phyloP scores from a whole-genome alignment of 2,888 invertebrate species.

The Neoscelio sp. region DNA sequence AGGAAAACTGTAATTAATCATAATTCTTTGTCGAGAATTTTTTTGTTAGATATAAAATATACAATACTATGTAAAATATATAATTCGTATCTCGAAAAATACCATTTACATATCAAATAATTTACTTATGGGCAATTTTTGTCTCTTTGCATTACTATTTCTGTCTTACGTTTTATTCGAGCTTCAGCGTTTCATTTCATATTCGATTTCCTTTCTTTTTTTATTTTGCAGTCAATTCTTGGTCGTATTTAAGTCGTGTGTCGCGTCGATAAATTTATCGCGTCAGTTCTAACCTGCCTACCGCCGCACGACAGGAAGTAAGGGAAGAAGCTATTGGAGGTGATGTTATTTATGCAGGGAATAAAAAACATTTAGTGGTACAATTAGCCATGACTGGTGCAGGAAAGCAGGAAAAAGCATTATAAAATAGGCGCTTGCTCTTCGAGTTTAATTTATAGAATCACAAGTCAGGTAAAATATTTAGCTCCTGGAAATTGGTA shows the following conservation, averaged over 20 bases:
- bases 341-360: constrained; percentile 66
- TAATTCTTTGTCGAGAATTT: constrained; percentile 13
- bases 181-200: constrained; percentile 22
- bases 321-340: constrained; percentile 66
- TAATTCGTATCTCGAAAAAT: neutral
- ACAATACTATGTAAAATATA: constrained; percentile 6
- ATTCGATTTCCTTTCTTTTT: constrained; percentile 49
- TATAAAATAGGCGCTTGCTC: constrained; percentile 53
- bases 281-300: constrained; percentile 54
- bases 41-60: neutral
- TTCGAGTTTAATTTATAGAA: constrained; percentile 54
- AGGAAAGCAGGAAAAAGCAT: constrained; percentile 51
- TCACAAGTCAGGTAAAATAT: constrained; percentile 47
- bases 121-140: no score
- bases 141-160: no score
- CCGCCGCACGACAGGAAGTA: constrained; percentile 58
- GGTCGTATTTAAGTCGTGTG: constrained; percentile 49
- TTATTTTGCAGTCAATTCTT: constrained; percentile 46
- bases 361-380: constrained; percentile 66
- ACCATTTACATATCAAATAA: no score
- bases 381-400: constrained; percentile 61
- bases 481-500: constrained; percentile 53
- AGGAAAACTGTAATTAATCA: constrained; percentile 21
- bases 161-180: neutral
- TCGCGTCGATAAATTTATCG: constrained; percentile 64